Conservation (phyloP, 2,888 invertebrate genomes). For the Hedychridium roseum region DNA sequence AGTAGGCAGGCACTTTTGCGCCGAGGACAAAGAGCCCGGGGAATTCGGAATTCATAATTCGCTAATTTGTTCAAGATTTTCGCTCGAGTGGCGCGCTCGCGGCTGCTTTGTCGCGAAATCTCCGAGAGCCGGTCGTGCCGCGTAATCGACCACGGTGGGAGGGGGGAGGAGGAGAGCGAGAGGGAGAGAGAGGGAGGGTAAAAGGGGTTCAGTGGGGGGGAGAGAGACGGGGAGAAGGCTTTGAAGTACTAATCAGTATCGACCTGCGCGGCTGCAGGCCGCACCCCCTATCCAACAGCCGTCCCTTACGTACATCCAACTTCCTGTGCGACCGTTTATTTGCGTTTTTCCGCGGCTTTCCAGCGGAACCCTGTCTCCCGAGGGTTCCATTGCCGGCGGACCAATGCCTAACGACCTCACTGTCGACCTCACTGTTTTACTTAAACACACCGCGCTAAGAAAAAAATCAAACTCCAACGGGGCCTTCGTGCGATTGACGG, state of each 20-base stretch:
- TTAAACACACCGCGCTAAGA: too few relatives aligned
- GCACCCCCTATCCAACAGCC: conserved; percentile 25
- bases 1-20: conserved; percentile 35
- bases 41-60: conserved; percentile 57
- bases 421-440: too few relatives aligned
- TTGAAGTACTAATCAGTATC: conserved; percentile 60
- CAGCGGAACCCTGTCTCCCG: too few relatives aligned
- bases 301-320: too few relatives aligned
- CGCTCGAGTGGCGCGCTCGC: conserved; percentile 43
- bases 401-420: too few relatives aligned
- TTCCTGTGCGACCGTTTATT: too few relatives aligned
- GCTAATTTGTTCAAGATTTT: conserved; percentile 58
- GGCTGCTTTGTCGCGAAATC: conserved; percentile 36
- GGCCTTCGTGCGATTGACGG: too few relatives aligned
- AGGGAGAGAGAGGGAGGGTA: conserved; percentile 15
- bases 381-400: too few relatives aligned
- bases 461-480: too few relatives aligned
- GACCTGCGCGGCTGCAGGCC: conserved; percentile 42
- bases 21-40: conserved; percentile 47
- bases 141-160: too few relatives aligned
- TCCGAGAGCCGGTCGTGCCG: conserved; percentile 11
- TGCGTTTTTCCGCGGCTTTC: too few relatives aligned
- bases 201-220: conserved; percentile 12
- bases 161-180: conserved; percentile 22
- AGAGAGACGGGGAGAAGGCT: conserved; percentile 31